Evolutionary conservation across 2,888 invertebrate species (phyloP), one percentile per base, ranked within the genome.

Genomic region (Hedychridium roseum): DNA sequence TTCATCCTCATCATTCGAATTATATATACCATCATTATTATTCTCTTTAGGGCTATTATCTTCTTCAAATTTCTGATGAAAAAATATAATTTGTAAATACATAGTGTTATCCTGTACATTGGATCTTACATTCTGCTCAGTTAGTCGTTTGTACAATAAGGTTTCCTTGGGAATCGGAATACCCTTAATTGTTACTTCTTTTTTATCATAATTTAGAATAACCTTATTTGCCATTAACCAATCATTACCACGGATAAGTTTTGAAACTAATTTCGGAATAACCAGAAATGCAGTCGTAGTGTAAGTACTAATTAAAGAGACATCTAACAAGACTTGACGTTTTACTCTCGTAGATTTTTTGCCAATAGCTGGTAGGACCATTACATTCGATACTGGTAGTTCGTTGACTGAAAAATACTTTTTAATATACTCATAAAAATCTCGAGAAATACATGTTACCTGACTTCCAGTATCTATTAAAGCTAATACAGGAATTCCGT

Each of bases 191-290:
- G 12, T 16, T 1, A 44, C 17, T 5, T 11, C 17, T 12, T 23
- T 37, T 5, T 16, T 9, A 4, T 12, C 4, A 37, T 48, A 48
- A 38, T 48, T 9, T 7, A 47, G 42, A 1, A 43, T 18, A 1
- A 28, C 40, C 2, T 20, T 36, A 23, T 52, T 47, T 9, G 9
- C 30, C 2, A 26, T 18, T 5, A 54, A 11, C 45, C 40, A 50
- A 39, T 54, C 43, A 34, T 50, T 49, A 1, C 53, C 49, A 1
- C 49, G 21, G 36, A 54, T 54, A 6, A 50, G 15, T 7, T 49
- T 46, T 5, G 26, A 42, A 2, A 42, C 38, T 2, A 52, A 26
- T 32, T 35, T 20, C 3, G 46, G 47, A 9, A 51, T 28, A 2
- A 51, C 43, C 6, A 51, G 11, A 31, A 52, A 52, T 7, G 21